Conservation (phyloP, 2,113 vertebrate species). For the Pseudorhombus dupliciocellatus region DNA sequence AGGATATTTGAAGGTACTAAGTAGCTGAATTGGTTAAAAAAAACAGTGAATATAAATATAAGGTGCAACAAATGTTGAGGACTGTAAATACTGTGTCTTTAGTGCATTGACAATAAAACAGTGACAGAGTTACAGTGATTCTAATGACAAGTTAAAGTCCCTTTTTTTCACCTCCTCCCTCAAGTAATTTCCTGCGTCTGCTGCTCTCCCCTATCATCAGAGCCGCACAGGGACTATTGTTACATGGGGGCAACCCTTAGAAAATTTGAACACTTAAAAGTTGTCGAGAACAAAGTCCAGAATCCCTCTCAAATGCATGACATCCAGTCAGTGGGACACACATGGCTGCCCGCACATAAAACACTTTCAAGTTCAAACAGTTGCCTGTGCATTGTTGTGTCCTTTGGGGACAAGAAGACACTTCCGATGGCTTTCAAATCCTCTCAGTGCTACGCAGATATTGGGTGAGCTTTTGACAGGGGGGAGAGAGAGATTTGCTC, state of each 20-base stretch:
- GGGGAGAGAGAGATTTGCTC: conserved; percentile 42
- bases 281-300: conserved; percentile 64
- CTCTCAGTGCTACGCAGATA: conserved; percentile 60
- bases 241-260: conserved; percentile 68
- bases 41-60: background rate
- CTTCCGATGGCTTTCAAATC: conserved; percentile 73
- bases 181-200: conserved; percentile 51
- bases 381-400: conserved; percentile 65
- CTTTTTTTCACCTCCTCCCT: conserved; percentile 13
- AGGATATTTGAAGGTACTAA: background rate
- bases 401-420: conserved; percentile 63
- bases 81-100: no score
- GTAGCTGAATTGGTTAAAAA: background rate
- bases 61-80: background rate
- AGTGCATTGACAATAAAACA: background rate
- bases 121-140: conserved; percentile 1
- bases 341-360: conserved; percentile 71
- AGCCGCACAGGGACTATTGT: conserved; percentile 57
- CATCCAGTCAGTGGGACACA: conserved; percentile 69
- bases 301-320: conserved; percentile 56
- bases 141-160: conserved; percentile 25
- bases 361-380: conserved; percentile 73
- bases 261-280: conserved; percentile 60
- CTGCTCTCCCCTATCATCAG: conserved; percentile 52
- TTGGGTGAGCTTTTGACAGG: conserved; percentile 53